phyloP scores from a whole-genome alignment of 2,888 invertebrate genomes.

The Microchrysa polita region DNA sequence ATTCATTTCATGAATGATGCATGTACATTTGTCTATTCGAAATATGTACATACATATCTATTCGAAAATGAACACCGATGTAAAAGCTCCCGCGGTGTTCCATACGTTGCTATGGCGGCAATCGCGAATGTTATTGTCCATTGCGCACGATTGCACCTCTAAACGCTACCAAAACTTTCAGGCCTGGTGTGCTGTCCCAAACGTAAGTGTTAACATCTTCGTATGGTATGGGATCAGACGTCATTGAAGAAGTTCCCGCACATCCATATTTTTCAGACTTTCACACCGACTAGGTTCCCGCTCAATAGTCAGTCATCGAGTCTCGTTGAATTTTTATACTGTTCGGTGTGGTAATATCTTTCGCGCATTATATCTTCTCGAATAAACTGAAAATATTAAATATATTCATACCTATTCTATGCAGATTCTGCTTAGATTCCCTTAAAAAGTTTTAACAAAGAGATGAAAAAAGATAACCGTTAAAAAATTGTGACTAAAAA shows the following conservation, averaged over 20 bases:
- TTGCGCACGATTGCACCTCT: not conserved
- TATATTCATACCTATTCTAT: not conserved
- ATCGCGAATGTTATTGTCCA: too few species aligned
- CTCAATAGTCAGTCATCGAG: not conserved
- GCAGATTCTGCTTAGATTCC: not conserved
- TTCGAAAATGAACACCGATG: too few species aligned
- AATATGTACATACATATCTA: too few species aligned
- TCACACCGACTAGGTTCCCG: not conserved
- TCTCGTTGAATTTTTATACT: not conserved
- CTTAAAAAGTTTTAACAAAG: too few species aligned
- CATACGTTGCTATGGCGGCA: not conserved
- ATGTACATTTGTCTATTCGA: too few species aligned
- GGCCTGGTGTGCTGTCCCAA: not conserved
- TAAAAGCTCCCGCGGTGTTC: not conserved
- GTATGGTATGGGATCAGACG: not conserved
- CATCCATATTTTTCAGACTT: conserved; percentile 7
- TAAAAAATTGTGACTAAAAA: not conserved
- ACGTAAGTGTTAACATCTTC: not conserved
- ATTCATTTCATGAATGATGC: too few species aligned
- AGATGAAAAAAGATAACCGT: too few species aligned
- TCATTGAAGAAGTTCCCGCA: not conserved
- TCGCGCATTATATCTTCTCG: not conserved
- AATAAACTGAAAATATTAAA: too few species aligned
- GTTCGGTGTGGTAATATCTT: not conserved
- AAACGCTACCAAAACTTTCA: not conserved